Conservation (phyloP, 2,113 vertebrate species). For the Dromiciops gliroides region DNA sequence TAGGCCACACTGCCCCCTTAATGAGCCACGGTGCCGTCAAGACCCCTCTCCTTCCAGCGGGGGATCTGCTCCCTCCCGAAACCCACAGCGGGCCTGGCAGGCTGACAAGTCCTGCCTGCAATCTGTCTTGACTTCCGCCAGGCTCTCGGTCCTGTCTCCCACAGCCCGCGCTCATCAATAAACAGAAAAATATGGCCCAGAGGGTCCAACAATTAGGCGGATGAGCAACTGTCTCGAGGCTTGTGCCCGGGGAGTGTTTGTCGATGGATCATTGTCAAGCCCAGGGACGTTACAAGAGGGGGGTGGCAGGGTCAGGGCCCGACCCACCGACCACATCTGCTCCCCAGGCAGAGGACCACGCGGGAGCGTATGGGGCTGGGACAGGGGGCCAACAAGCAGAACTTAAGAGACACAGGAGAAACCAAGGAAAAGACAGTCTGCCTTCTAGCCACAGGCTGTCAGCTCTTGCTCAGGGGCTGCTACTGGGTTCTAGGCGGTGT, state of each 20-base stretch:
- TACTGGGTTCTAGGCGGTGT: no score
- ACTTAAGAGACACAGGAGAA: no score
- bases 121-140: conserved; percentile 62
- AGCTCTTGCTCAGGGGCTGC: no score
- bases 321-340: background rate
- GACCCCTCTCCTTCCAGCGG: background rate
- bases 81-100: background rate
- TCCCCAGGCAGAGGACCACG: no score
- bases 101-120: conserved; percentile 8
- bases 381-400: no score
- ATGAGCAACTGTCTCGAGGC: background rate
- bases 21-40: accelerated
- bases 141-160: conserved; percentile 53
- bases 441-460: no score
- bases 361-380: no score
- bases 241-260: background rate
- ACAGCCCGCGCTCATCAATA: conserved; percentile 65
- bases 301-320: accelerated
- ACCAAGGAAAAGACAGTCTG: no score
- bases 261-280: background rate
- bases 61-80: background rate
- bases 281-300: accelerated
- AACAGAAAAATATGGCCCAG: conserved; percentile 57
- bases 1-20: background rate
- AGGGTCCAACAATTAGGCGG: conserved; percentile 44